Evolutionary conservation across 2,888 invertebrate species (phyloP), one percentile per base, ranked within the genome.

Genomic region (Bellardia pandia): DNA sequence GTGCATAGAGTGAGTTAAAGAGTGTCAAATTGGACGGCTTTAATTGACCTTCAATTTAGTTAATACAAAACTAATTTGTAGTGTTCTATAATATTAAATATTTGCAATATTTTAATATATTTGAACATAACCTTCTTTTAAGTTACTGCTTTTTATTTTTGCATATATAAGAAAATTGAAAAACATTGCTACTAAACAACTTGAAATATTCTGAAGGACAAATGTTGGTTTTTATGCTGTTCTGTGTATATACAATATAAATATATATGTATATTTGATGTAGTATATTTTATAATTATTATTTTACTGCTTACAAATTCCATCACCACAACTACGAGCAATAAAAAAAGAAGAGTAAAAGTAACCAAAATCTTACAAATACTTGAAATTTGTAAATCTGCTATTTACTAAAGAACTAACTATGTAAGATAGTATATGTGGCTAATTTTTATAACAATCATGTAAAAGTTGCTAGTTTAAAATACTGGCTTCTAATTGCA

Each of bases 301-400:
- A 11, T 13, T 11, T 42, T 3, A 16, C 42, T 40, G 9, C 8
- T 53, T 71, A 71, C 16, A 71, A 45, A 69, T 37, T 56, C 33
- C 16, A 71, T 51, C 33, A 69, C 69, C n/a, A 69, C 37, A 51
- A 69, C 37, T 53, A 51, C 42, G 9, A 58, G 2, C n/a, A 51
- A 33, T 30, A 30, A 56, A 56, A 45, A 58, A 33, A 2, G 9
- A 23, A 23, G 3, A 58, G 13, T 58, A 40, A 40, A 53, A 37
- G 8, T 58, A 72, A 72, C 37, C 56, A 23, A 56, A 56, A 23
- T 9, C 58, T 72, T 72, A 42, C 23, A 72, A 72, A 72, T 58
- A 40, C 58, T 58, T 58, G 8, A 72, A 72, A 58, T 58, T 23
- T 72, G 7, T 53, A 40, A 56, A 30, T 3, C 30, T 23, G 8